Conservation (phyloP, 2,113 vertebrate species). For the Parus major region DNA sequence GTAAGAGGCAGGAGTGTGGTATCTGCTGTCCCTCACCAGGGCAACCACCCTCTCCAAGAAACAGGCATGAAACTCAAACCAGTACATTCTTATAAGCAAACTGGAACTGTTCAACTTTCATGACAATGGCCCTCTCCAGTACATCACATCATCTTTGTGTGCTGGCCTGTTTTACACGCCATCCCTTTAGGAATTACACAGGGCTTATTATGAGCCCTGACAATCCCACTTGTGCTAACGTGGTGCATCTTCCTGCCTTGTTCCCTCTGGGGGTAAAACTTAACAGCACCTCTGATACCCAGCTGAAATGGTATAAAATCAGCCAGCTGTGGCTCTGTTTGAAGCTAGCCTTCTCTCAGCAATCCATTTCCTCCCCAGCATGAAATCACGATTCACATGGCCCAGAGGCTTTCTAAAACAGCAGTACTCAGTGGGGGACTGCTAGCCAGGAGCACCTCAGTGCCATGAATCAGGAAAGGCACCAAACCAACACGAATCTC, state of each 20-base stretch:
- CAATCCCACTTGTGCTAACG: not conserved
- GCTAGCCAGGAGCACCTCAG: not conserved
- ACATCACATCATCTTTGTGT: not conserved
- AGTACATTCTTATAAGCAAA: fast-evolving
- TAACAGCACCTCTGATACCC: not conserved
- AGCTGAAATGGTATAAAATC: constrained; percentile 14
- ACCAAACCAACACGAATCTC: not conserved
- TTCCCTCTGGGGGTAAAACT: not conserved
- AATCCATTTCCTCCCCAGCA: constrained; percentile 25
- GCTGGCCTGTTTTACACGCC: not conserved
- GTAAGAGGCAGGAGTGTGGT: not conserved
- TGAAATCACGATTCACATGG: fast-evolving
- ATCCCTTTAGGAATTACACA: not conserved
- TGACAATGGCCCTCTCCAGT: fast-evolving
- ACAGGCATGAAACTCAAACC: not conserved
- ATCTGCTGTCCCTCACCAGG: not conserved
- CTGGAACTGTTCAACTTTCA: not conserved
- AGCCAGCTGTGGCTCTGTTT: constrained; percentile 18
- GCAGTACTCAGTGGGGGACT: not conserved
- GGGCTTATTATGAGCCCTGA: not conserved
- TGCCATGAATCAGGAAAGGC: not conserved
- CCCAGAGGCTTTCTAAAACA: not conserved
- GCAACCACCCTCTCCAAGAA: not conserved
- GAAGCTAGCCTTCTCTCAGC: not conserved
- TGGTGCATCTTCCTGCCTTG: not conserved